Evolutionary conservation across 2,113 vertebrate genomes (phyloP).

Genomic region (Pomatorhinus ruficollis): DNA sequence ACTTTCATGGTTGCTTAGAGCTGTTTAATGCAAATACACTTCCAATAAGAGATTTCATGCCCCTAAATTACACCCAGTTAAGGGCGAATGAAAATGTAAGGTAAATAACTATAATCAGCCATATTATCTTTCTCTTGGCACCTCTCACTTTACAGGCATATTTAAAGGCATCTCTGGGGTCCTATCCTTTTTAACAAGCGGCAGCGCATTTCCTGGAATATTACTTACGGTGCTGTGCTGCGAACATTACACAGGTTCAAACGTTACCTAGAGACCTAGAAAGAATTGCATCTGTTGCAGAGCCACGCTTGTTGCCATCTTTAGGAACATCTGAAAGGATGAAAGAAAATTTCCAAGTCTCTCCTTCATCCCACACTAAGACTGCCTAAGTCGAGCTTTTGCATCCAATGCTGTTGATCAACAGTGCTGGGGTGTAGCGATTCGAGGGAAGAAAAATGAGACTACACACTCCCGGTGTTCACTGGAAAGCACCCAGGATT

Average conservation of each 20-base stretch:
- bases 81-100: conserved; percentile 86
- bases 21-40: conserved; percentile 85
- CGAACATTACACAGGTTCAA: conserved; percentile 80
- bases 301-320: conserved; percentile 57
- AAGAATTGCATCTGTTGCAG: conserved; percentile 72
- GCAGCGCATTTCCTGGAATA: conserved; percentile 79
- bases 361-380: background rate
- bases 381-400: conserved; percentile 51
- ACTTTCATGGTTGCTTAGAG: conserved; percentile 86
- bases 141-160: conserved; percentile 84
- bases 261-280: conserved; percentile 80
- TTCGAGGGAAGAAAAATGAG: conserved; percentile 8
- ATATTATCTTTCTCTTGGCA: conserved; percentile 86
- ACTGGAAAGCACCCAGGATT: background rate
- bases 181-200: conserved; percentile 83
- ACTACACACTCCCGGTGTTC: background rate
- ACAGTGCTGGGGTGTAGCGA: background rate
- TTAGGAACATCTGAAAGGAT: conserved; percentile 64
- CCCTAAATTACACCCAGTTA: conserved; percentile 88
- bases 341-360: conserved; percentile 53
- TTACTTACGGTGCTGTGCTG: conserved; percentile 78
- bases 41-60: conserved; percentile 87
- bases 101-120: conserved; percentile 88
- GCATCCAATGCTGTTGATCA: conserved; percentile 5
- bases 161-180: conserved; percentile 84